Evolutionary conservation across 2,888 invertebrate species (phyloP).

Genomic region (Platynereis dumerilii): DNA sequence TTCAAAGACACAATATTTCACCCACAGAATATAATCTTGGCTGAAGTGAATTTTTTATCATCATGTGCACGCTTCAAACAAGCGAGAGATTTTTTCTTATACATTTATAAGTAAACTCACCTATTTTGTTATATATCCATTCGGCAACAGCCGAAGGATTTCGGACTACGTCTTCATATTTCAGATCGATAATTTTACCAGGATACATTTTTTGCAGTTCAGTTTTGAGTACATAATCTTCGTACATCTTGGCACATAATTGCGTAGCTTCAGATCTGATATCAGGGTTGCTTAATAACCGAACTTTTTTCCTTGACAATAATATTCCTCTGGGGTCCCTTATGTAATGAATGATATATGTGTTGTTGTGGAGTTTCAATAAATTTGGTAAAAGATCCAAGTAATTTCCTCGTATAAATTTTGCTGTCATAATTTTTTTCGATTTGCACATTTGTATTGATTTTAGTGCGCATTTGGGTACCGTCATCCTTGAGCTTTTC

Average conservation of each 20-base stretch:
- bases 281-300: not conserved
- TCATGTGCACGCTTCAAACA: no score
- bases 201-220: conserved; percentile 1
- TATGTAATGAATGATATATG: not conserved
- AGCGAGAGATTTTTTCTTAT: no score
- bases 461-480: no score
- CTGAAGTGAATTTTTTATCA: no score
- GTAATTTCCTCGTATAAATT: not conserved
- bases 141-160: not conserved
- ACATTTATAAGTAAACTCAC: not conserved
- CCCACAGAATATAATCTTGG: no score
- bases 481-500: no score
- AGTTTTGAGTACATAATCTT: not conserved
- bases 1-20: no score
- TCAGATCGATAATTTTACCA: not conserved
- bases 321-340: conserved; percentile 3
- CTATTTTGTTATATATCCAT: not conserved
- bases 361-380: not conserved
- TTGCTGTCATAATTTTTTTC: not conserved
- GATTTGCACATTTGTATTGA: no score
- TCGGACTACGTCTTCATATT: not conserved
- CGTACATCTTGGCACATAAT: not conserved
- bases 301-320: not conserved
- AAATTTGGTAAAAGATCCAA: not conserved
- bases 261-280: not conserved